These are phyloP conservation scores for Ophioninae sp. DNA, from an alignment of 2,888 invertebrate species.

Conservation along the genomic window DNA sequence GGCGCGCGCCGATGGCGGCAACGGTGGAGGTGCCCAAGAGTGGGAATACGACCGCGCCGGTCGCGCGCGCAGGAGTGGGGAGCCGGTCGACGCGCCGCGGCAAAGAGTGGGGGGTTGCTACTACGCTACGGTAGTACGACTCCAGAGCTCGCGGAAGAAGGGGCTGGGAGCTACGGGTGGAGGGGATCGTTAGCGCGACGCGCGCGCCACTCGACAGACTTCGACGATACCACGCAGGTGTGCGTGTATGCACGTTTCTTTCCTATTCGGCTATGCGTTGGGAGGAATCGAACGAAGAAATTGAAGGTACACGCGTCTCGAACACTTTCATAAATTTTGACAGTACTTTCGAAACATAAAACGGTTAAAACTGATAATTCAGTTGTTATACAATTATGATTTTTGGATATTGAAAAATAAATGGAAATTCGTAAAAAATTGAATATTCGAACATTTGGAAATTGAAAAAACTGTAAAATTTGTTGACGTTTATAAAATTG, in stretches of 20 bases:
- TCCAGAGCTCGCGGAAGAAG: not conserved
- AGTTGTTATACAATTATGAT: no score
- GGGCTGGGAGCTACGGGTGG: constrained; percentile 53
- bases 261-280: constrained; percentile 3
- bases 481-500: no score
- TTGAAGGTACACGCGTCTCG: constrained; percentile 33
- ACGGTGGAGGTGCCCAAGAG: not conserved
- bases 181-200: constrained; percentile 66
- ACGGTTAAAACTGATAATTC: no score
- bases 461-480: no score
- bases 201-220: constrained; percentile 40
- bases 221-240: constrained; percentile 48
- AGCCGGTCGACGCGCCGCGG: constrained; percentile 26
- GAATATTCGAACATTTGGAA: no score
- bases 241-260: constrained; percentile 12
- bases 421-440: no score
- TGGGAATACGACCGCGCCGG: constrained; percentile 9
- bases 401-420: no score
- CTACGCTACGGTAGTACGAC: constrained; percentile 20
- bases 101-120: constrained; percentile 61
- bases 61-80: constrained; percentile 1
- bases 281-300: constrained; percentile 43
- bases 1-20: not conserved
- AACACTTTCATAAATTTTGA: no score
- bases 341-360: no score